Conservation (phyloP, 1,140 invertebrate species). For the Heliothis subflexa region DNA sequence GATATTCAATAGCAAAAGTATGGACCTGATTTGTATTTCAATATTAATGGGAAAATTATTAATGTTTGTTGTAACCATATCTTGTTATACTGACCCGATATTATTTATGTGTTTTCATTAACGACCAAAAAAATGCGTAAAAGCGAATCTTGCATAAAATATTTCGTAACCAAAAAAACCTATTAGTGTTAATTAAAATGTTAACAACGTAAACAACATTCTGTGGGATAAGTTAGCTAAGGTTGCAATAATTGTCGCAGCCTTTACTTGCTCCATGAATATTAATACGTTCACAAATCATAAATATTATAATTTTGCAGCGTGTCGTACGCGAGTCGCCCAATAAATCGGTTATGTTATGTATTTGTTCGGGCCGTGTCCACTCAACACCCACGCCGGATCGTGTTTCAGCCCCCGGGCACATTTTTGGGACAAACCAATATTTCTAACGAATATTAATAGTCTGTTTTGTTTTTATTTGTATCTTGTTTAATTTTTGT, state of each 20-base stretch:
- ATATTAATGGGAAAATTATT: constrained; percentile 38
- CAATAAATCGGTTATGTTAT: constrained; percentile 73
- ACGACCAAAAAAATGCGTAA: background rate
- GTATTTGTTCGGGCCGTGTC: constrained; percentile 66
- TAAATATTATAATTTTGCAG: constrained; percentile 71
- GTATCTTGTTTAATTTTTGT: constrained; percentile 63
- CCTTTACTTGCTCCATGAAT: constrained; percentile 33
- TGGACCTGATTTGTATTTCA: constrained; percentile 50
- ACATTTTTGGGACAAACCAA: constrained; percentile 84
- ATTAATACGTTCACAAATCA: constrained; percentile 60
- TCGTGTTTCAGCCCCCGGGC: constrained; percentile 80
- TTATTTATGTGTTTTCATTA: constrained; percentile 23
- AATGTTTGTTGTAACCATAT: constrained; percentile 9
- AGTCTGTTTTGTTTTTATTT: constrained; percentile 80
- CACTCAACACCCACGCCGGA: constrained; percentile 77
- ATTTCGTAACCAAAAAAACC: background rate
- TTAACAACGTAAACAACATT: background rate
- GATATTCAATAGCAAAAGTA: constrained; percentile 49
- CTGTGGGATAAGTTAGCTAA: constrained; percentile 17
- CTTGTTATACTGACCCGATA: background rate
- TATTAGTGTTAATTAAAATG: background rate
- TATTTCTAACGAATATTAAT: constrained; percentile 85
- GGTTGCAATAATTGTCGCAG: constrained; percentile 27
- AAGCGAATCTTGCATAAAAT: background rate
- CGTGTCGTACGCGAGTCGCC: constrained; percentile 57